These are phyloP conservation scores for Stegodyphus dumicola DNA, from an alignment of 1,140 invertebrate genomes.

Conservation along the genomic window DNA sequence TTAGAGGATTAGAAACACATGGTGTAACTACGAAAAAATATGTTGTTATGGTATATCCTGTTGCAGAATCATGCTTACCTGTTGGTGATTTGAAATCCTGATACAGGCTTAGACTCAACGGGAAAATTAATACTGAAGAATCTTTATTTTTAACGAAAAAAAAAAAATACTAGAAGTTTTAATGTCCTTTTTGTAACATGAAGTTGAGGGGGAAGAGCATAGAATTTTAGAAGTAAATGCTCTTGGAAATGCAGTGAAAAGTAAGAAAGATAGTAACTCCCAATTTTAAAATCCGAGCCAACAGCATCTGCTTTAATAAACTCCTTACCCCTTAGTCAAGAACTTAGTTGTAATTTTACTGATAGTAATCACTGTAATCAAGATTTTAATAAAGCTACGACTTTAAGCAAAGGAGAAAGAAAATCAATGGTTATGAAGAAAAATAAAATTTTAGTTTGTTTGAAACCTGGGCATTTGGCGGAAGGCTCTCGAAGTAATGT, in stretches of 20 bases:
- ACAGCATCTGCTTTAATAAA: background rate
- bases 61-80: slow-evolving; percentile 5
- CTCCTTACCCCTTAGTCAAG: background rate
- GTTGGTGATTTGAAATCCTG: background rate
- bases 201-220: slow-evolving; percentile 5
- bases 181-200: slow-evolving; percentile 1
- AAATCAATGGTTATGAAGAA: background rate
- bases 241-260: background rate
- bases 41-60: background rate
- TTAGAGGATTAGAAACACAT: background rate
- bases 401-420: background rate
- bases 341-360: slow-evolving; percentile 18
- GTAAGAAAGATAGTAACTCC: no score
- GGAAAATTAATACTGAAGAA: no score
- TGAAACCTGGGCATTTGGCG: slow-evolving; percentile 1
- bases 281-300: no score
- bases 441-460: background rate
- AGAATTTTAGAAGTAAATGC: background rate
- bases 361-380: background rate
- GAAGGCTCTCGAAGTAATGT: background rate
- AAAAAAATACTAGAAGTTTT: no score
- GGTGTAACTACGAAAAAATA: background rate
- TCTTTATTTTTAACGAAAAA: no score
- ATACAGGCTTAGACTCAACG: background rate
- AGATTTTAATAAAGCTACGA: slow-evolving; percentile 3